Evolutionary conservation across 1,140 invertebrate genomes (phyloP), one percentile per base, ranked within the genome.

Genomic region (Patella vulgata): DNA sequence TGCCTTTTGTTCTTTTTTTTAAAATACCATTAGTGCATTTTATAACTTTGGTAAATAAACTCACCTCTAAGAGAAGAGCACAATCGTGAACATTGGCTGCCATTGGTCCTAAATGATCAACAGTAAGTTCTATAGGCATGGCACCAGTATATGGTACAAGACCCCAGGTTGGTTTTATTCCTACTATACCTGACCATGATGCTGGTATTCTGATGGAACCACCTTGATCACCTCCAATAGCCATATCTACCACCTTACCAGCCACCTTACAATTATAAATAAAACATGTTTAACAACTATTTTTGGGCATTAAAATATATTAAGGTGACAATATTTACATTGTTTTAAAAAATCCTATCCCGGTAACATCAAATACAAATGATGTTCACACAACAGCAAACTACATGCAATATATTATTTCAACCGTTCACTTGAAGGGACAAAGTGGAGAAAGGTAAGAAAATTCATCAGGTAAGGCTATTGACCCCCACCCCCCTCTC

Each of bases 91-190:
- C 81, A 36, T 58, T 75, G 9, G 47, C 66, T 5, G 79, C 59
- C 58, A 83, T 78, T 4, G 78, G 76, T 27, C 81, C 81, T 1
- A 71, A 51, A 63, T 80, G 78, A 58, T 83, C 78, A 2, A 77
- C 25, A 1, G 67, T 72, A 14, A 53, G 50, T 30, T 77, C 70
- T 21, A 79, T 68, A 12, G 68, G 39, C 30, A 61, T 52, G 2
- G 59, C 55, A 0, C 79, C 79, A 8, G 78, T 80, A 43, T 74
- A 78, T 0, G 82, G 80, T 3, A 81, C 75, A 1, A 81, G 69
- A 11, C 81, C 80, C 56, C 64, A 75, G 11, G 82, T 81, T 12
- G 82, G 82, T 51, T 84, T 84, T 11, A 83, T 44, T 8, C 82
- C 82, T 27, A 79, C 74, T 30, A 79, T 59, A n/a, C 82, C 82